Percentiles rank a stretch among this genome's conserved stretches.
Conservation (phyloP, 2,113 vertebrate genomes). For the Gallinago undulata region DNA sequence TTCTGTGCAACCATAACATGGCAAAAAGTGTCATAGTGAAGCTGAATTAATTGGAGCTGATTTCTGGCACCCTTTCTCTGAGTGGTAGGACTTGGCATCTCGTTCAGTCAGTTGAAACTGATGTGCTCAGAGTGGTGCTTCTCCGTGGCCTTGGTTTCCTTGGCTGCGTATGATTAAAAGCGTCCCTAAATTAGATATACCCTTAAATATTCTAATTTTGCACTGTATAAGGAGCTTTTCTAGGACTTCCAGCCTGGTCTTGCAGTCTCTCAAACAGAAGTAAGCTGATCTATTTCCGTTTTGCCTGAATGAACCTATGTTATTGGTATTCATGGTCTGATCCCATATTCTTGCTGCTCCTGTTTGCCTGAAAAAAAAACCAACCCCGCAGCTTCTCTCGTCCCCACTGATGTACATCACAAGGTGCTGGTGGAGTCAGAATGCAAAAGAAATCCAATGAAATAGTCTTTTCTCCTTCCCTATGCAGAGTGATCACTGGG, state of each 20-base stretch:
- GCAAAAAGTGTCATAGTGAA: background rate
- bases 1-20: background rate
- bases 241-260: background rate
- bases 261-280: background rate
- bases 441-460: background rate
- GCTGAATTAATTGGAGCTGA: background rate
- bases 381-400: background rate
- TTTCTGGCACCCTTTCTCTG: background rate
- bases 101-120: background rate
- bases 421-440: accelerated
- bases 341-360: background rate
- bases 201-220: background rate
- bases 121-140: background rate
- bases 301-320: background rate
- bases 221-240: background rate
- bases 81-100: background rate
- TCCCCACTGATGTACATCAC: background rate
- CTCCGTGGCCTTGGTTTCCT: background rate
- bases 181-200: background rate
- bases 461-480: background rate
- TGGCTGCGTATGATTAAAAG: background rate
- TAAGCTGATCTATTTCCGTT: background rate
- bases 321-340: background rate
- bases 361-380: background rate
- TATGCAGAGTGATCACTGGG: background rate